These are phyloP conservation scores for Mallateleia sp. DNA, from an alignment of 2,888 invertebrate species.

Conservation along the genomic window DNA sequence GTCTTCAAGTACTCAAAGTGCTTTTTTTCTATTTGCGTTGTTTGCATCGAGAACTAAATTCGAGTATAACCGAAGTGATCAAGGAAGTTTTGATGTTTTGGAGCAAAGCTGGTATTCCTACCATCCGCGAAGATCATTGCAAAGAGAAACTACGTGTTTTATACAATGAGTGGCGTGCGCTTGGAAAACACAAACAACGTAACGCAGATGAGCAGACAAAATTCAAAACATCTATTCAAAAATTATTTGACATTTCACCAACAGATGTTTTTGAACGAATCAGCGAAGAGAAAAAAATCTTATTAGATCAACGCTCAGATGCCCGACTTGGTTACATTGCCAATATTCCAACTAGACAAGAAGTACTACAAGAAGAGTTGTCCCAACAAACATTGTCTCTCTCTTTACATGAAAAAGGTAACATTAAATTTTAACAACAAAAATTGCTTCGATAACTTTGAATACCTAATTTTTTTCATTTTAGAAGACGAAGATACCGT, in stretches of 20 bases:
- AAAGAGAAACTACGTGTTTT: conserved; percentile 79
- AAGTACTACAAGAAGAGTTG: too few species aligned
- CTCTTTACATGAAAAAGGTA: too few species aligned
- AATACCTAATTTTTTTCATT: too few species aligned
- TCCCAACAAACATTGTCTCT: too few species aligned
- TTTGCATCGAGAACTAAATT: neutral
- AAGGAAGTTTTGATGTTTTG: conserved; percentile 68
- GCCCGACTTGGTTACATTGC: too few species aligned
- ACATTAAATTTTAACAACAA: too few species aligned
- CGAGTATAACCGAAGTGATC: neutral
- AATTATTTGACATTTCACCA: conserved; percentile 75
- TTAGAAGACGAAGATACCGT: too few species aligned
- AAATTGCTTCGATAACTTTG: too few species aligned
- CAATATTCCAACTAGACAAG: too few species aligned
- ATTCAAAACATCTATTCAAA: conserved; percentile 65
- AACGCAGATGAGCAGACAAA: conserved; percentile 61
- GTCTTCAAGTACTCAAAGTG: conserved; percentile 76
- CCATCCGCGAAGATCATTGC: conserved; percentile 61
- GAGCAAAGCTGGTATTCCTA: conserved; percentile 73
- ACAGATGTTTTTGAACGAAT: conserved; percentile 64
- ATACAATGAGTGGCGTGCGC: conserved; percentile 83
- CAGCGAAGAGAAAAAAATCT: conserved; percentile 26
- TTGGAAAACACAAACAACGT: conserved; percentile 50
- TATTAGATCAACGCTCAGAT: conserved; percentile 46
- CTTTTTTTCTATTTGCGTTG: conserved; percentile 62